Percentiles rank a stretch among this genome's conserved stretches.
Evolutionary conservation across 2,797 vertebrate genomes (phyloP).

Genomic region (Coluber constrictor): DNA sequence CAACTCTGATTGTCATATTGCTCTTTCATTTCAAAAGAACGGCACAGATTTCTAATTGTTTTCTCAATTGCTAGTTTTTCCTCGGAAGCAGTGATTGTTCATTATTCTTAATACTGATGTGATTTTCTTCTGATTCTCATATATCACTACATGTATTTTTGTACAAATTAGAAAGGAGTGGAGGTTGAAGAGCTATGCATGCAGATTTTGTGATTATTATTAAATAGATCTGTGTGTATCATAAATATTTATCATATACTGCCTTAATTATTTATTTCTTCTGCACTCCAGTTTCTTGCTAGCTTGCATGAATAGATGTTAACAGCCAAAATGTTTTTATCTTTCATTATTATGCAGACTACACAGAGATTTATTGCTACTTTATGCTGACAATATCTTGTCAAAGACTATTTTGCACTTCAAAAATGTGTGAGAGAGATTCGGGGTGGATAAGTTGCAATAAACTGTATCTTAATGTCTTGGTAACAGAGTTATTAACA

Average conservation of each 20-base stretch:
- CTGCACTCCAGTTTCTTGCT: background rate
- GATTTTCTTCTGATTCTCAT: background rate
- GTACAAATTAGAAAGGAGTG: background rate
- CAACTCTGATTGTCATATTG: background rate
- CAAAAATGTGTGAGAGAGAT: constrained; percentile 17
- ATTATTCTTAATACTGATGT: background rate
- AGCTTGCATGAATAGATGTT: background rate
- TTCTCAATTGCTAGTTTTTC: background rate
- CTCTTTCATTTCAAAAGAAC: background rate
- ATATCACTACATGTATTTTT: background rate
- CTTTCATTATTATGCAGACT: constrained; percentile 17
- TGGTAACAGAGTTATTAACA: constrained; percentile 5
- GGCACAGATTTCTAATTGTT: background rate
- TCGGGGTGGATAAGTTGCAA: background rate
- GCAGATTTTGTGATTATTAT: constrained; percentile 29
- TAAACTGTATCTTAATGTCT: background rate
- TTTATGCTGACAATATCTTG: constrained; percentile 17
- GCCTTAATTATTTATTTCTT: background rate
- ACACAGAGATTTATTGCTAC: constrained; percentile 7
- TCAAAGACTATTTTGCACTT: constrained; percentile 38
- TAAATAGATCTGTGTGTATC: constrained; percentile 31
- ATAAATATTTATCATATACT: background rate
- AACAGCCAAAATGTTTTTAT: background rate
- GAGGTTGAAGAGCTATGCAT: background rate
- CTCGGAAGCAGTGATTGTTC: background rate